Evolutionary conservation across 2,113 vertebrate species (phyloP).

Genomic region (Myotis yumanensis): DNA sequence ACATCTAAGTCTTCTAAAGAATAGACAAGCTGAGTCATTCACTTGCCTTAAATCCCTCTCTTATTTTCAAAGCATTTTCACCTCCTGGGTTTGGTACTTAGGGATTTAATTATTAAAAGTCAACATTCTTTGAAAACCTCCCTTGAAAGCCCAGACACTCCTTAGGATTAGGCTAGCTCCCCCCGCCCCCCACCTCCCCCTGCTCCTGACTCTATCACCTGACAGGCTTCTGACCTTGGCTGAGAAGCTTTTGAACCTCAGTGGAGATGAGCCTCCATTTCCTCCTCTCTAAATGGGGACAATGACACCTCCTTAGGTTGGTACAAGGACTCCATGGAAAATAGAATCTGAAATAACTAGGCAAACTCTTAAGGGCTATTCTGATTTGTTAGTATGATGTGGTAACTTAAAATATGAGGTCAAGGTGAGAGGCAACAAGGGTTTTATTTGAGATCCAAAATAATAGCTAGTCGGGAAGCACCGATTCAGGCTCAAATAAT

Average conservation of each 20-base stretch:
- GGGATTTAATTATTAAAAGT: slow-evolving; percentile 59
- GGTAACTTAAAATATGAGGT: not conserved
- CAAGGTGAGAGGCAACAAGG: not conserved
- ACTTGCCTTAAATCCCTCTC: not conserved
- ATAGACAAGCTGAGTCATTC: not conserved
- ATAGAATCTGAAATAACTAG: not conserved
- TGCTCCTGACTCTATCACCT: not conserved
- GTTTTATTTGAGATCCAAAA: not conserved
- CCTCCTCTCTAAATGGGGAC: not conserved
- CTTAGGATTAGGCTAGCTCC: not conserved
- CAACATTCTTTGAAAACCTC: slow-evolving; percentile 17
- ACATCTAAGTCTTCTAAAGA: slow-evolving; percentile 14
- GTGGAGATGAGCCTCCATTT: not conserved
- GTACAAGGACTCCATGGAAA: not conserved
- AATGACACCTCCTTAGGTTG: not conserved
- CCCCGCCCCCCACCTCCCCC: no score
- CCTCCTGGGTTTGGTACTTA: not conserved
- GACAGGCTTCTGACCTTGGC: not conserved
- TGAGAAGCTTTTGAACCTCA: not conserved
- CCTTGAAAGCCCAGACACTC: not conserved
- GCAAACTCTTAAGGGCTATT: not conserved
- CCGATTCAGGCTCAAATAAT: not conserved
- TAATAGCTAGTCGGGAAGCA: not conserved
- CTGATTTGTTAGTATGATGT: not conserved
- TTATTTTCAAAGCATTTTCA: slow-evolving; percentile 36